Conservation (phyloP, 2,113 vertebrate species). For the Mobula hypostoma region DNA sequence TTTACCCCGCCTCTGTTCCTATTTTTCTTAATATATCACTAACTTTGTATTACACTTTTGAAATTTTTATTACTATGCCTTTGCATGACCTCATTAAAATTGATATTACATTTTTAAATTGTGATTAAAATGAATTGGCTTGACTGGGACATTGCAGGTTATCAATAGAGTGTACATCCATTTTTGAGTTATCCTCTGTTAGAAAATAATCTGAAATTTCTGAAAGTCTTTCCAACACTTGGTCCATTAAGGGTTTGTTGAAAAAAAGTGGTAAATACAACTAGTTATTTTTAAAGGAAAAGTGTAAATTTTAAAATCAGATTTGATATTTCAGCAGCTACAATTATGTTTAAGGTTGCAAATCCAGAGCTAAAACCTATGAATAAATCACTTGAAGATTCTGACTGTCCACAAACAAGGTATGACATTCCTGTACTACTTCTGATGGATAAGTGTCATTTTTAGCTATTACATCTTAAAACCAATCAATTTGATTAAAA, state of each 20-base stretch:
- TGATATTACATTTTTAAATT: neutral
- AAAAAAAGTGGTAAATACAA: neutral
- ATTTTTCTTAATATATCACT: neutral
- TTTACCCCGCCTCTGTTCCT: neutral
- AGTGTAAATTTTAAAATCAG: neutral
- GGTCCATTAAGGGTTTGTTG: no score
- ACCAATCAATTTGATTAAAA: neutral
- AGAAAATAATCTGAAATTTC: neutral
- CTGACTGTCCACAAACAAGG: neutral
- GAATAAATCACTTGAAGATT: constrained; percentile 4
- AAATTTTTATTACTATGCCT: neutral
- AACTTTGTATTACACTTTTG: neutral
- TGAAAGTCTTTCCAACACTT: neutral
- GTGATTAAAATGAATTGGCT: neutral
- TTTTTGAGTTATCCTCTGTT: neutral
- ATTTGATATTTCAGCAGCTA: neutral
- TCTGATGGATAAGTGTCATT: neutral
- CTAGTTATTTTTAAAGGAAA: neutral
- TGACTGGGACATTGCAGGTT: neutral
- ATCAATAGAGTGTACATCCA: neutral
- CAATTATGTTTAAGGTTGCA: constrained; percentile 10
- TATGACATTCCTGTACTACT: constrained; percentile 8
- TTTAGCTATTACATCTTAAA: neutral
- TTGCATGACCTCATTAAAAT: neutral
- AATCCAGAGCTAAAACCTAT: neutral